A percentile compares a stretch with the other conserved stretches of the same genome.
Evolutionary conservation across 2,113 vertebrate genomes (phyloP).

Genomic region (Copsychus sechellarum): DNA sequence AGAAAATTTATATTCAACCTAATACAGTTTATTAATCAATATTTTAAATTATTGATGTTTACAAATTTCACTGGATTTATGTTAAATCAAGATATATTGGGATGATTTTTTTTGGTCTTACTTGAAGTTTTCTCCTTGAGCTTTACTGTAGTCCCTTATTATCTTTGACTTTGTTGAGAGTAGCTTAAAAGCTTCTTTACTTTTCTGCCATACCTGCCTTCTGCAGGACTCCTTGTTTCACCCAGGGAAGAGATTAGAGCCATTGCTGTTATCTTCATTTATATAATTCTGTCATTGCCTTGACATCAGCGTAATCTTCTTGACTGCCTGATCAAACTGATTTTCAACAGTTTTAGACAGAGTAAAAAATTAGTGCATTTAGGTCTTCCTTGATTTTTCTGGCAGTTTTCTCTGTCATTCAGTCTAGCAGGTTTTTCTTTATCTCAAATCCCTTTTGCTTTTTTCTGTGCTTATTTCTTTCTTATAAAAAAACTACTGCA

Average conservation of each 20-base stretch:
- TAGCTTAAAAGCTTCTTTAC: neutral
- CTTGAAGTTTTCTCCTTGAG: neutral
- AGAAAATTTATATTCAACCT: neutral
- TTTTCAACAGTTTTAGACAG: constrained; percentile 52
- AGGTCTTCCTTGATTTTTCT: constrained; percentile 22
- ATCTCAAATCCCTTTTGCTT: neutral
- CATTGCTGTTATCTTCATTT: constrained; percentile 16
- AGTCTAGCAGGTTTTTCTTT: neutral
- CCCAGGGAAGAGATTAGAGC: neutral
- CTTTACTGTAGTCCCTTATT: neutral
- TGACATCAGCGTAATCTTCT: constrained; percentile 39
- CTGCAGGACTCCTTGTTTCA: neutral
- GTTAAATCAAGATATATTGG: neutral
- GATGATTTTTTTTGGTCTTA: neutral
- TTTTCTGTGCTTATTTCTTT: neutral
- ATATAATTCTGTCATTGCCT: constrained; percentile 44
- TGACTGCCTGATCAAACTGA: constrained; percentile 59
- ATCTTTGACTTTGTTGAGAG: neutral
- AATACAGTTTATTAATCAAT: neutral
- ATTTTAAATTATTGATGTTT: neutral
- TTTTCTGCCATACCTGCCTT: constrained; percentile 2
- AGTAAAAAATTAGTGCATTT: constrained; percentile 43
- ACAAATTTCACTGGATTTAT: neutral
- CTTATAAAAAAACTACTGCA: neutral
- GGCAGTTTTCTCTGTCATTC: constrained; percentile 17